Evolutionary conservation across 2,797 vertebrate species (phyloP), one percentile per base, ranked within the genome.

Genomic region (Odontamblyopus lacepedii): DNA sequence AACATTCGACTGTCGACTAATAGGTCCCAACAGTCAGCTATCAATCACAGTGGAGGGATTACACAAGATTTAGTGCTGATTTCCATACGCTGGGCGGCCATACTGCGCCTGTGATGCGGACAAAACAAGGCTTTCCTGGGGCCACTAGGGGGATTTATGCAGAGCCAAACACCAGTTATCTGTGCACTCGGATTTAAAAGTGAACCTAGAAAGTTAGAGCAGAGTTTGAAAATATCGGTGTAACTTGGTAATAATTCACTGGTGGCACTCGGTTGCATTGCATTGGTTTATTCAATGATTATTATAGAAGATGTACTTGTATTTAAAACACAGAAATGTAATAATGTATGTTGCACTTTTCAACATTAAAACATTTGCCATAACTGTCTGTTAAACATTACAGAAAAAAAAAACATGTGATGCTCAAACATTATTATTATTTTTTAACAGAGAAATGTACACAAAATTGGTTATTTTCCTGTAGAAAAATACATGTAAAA

Each of bases 31-130:
- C 63, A 44, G 69, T 51, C 68, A 16, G 73, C 83, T 74, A 78
- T 85, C 80, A 84, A 67, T 83, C 83, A 83, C 76, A 19, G 74
- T 57, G 53, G 62, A 74, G 63, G 78, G 80, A 86, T 88, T 81
- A 85, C 62, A 77, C 71, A 53, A 73, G 80, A 85, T 13, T 84
- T 80, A 77, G 38, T 62, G 76, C 75, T 76, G 72, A 85, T 86
- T 82, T 82, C 76, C 80, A 77, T 83, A 80, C 65, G 75, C 38
- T 13, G 60, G 3, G 51, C 56, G 51, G 63, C 63, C 67, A 55
- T 44, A 29, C 29, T 64, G 18, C 78, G 79, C 63, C 62, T 8
- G 2, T 60, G 2, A 27, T 19, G 15, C 29, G 69, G 66, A 77
- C 70, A 63, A 76, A 74, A 74, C 35, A 68, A 26, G 63, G 62